phyloP scores from a whole-genome alignment of 35 echinoderm and acorn worm species.

The Strongylocentrotus purpuratus region DNA sequence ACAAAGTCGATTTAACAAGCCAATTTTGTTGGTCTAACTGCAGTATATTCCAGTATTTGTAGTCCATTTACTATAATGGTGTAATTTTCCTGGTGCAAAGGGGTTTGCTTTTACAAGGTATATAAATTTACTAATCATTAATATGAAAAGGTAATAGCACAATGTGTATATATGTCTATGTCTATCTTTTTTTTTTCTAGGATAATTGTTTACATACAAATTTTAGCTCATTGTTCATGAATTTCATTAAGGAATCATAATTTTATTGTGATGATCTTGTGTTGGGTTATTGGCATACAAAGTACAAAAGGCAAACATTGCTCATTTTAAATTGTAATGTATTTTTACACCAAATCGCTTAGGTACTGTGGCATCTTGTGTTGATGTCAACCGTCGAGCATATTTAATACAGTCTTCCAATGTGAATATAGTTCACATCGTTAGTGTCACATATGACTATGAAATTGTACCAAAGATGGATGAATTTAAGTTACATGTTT shows the following conservation, averaged over 20 bases:
- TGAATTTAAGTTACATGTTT: neutral
- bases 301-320: too few species aligned
- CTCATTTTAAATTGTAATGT: neutral
- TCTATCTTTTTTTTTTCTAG: neutral
- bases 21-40: too few species aligned
- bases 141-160: too few species aligned
- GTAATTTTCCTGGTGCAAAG: too few species aligned
- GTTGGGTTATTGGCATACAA: too few species aligned
- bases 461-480: neutral
- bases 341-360: neutral
- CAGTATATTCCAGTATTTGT: too few species aligned
- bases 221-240: neutral
- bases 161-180: too few species aligned
- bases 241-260: neutral
- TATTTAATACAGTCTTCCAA: neutral
- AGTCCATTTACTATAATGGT: too few species aligned
- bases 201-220: neutral
- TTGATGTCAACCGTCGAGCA: neutral
- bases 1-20: too few species aligned
- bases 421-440: neutral
- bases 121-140: too few species aligned
- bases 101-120: too few species aligned
- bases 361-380: neutral
- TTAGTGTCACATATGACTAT: neutral
- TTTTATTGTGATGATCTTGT: neutral